Base-by-base conservation (phyloP, 1,140 invertebrate species). In the Conus ventricosus region DNA sequence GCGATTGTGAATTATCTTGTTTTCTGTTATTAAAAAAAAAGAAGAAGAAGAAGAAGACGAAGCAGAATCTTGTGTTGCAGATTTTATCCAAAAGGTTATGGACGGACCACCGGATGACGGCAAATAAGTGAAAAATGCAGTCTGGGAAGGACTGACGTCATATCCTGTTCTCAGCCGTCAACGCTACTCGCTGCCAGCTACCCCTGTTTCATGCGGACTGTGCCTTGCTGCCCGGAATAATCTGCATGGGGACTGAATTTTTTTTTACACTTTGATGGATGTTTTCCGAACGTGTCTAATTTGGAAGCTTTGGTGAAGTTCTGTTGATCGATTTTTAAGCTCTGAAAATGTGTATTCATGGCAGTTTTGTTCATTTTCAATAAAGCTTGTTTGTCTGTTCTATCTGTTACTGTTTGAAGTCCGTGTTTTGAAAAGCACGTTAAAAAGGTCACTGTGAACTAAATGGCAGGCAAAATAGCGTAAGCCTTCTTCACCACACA, bases 41-140 rank as follows among this genome's bases (percentile, higher is more conserved):
- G 3, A 39, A 39, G 39, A 39, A 39, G 3, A 0, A 39, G 39
- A 39, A 39, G 3, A 39, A 39, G 39, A 39, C 39, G 39, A 39
- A 39, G 39, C 39, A 39, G 39, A 39, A 39, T 39, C 39, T 39
- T 39, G 39, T 13, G 76, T 90, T 89, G 82, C 90, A 93, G 92
- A 93, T 76, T 93, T 93, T 81, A 92, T 93, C 89, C 91, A 91
- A 90, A 92, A 91, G 89, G 91, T 93, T 4, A 86, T 93, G 88
- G 87, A 87, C 20, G 92, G 92, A 17, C 92, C 92, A 51, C 57
- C 84, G 51, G 63, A 85, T 60, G 57, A 8, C 15, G 57, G 5
- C 57, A 85, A 25, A 63, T 51, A 85, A 85, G 13, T 76, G 39
- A 39, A 85, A 75, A 53, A 84, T 83, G 81, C 53, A 55, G 8